Conservation (phyloP, 2,113 vertebrate species). For the Neolamprologus hecqui region DNA sequence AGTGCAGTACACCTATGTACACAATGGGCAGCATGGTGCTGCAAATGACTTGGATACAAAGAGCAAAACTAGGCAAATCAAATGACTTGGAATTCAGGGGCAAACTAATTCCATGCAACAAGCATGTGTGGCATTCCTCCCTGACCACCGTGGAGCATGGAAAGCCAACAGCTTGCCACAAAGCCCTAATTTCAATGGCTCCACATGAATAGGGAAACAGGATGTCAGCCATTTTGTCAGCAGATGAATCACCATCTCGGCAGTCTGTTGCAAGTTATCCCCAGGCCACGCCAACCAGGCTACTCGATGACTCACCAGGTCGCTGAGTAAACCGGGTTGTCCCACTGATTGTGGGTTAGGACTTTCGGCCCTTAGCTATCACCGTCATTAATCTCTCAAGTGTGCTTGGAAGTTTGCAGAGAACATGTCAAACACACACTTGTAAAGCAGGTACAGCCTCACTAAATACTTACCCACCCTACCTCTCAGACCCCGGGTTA, state of each 20-base stretch:
- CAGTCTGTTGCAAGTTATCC: conserved; percentile 16
- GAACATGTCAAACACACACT: neutral
- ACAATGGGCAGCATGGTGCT: neutral
- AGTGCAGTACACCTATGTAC: neutral
- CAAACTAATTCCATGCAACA: neutral
- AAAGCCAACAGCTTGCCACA: neutral
- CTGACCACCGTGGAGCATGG: neutral
- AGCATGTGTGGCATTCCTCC: neutral
- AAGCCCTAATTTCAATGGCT: neutral
- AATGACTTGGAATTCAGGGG: neutral
- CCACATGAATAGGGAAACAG: conserved; percentile 31
- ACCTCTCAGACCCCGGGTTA: neutral
- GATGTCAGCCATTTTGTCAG: conserved; percentile 55
- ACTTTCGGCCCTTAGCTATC: neutral
- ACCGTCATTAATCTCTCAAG: neutral
- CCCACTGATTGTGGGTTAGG: neutral
- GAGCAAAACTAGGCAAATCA: neutral
- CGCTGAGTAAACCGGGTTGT: conserved; percentile 1
- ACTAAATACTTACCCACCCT: neutral
- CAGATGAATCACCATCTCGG: conserved; percentile 44
- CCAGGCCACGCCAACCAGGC: neutral
- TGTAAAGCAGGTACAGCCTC: neutral
- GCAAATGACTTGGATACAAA: neutral
- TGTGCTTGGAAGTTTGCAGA: neutral
- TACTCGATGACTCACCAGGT: conserved; percentile 46